Evolutionary conservation across 2,113 vertebrate genomes (phyloP), one percentile per base, ranked within the genome.

Genomic region (Eublepharis macularius): DNA sequence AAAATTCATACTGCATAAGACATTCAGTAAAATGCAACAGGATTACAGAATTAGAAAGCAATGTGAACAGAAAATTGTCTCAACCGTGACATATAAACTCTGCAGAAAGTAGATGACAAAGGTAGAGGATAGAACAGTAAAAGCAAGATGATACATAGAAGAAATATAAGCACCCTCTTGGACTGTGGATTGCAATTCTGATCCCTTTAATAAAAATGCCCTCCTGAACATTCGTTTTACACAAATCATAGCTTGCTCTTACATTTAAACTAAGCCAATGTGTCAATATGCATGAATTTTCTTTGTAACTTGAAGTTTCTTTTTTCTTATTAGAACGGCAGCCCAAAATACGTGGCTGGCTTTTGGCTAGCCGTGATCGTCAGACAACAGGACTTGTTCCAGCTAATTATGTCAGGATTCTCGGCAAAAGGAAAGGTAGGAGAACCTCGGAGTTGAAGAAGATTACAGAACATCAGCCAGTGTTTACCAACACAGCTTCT

Each of bases 351-450:
- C 98, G 98, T 14, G 99, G 99, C 72, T 99, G 99, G 98, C 96
- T 99, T 88, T 94, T 99, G 94, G 99, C 97, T 89, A 99, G 98
- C 86, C 85, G 96, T 1, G 98, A 98, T 51, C 97, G 98, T 57
- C 98, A 98, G 91, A 97, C 97, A 82, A 97, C 97, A 45, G 98
- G 99, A 92, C 97, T 99, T 1, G 96, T 99, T 85, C 98, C 99
- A 43, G 98, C 98, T 91, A 99, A 99, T 95, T 99, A 99, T 73
- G 96, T 99, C 85, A 98, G 97, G 95, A 96, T 99, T 92, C 96
- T 99, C 69, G 98, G 98, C 69, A 99, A 97, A 96, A 97, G 98
- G 95, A 98, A 96, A 95, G 99, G 98, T 68, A 96, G 95, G 70
- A 98, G 95, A 94, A 95, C 96, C 0, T 84, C 92, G 6, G 97